phyloP scores from a whole-genome alignment of 2,113 vertebrate species.

The Nycticebus coucang region DNA sequence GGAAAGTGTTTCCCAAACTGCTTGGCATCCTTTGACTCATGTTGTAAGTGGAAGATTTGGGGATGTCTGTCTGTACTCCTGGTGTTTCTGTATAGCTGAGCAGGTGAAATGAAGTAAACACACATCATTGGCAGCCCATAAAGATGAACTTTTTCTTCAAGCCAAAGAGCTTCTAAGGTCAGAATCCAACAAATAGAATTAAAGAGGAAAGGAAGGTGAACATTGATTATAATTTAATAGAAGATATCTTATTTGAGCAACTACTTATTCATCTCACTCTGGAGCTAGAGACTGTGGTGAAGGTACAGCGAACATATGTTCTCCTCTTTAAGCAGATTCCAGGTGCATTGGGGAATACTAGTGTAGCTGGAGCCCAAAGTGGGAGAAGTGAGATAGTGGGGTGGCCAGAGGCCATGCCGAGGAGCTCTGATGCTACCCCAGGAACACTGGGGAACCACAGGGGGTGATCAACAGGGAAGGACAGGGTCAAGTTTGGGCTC shows the following conservation, averaged over 20 bases:
- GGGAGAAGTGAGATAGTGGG: background rate
- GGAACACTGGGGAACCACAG: background rate
- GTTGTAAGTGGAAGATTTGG: background rate
- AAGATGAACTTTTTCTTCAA: constrained; percentile 19
- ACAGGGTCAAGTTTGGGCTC: background rate
- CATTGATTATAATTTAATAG: background rate
- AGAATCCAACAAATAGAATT: constrained; percentile 6
- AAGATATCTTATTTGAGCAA: background rate
- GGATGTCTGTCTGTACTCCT: background rate
- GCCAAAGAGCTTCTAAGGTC: background rate
- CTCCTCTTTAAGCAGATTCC: constrained; percentile 11
- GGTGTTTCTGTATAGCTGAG: background rate
- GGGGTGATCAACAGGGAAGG: background rate
- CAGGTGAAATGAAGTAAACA: constrained; percentile 5
- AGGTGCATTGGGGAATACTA: background rate
- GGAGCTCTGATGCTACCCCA: background rate
- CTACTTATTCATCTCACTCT: background rate
- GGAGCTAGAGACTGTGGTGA: background rate
- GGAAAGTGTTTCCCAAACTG: constrained; percentile 52
- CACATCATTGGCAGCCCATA: background rate
- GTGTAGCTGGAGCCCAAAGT: background rate
- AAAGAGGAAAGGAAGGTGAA: background rate
- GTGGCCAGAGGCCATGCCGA: background rate
- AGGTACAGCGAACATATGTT: background rate
- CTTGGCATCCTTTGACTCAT: constrained; percentile 17